Percentiles rank a stretch among this genome's conserved stretches.
These are phyloP conservation scores for Spatulosminthurus flaviceps DNA, from an alignment of 2,888 invertebrate species.

Conservation along the genomic window DNA sequence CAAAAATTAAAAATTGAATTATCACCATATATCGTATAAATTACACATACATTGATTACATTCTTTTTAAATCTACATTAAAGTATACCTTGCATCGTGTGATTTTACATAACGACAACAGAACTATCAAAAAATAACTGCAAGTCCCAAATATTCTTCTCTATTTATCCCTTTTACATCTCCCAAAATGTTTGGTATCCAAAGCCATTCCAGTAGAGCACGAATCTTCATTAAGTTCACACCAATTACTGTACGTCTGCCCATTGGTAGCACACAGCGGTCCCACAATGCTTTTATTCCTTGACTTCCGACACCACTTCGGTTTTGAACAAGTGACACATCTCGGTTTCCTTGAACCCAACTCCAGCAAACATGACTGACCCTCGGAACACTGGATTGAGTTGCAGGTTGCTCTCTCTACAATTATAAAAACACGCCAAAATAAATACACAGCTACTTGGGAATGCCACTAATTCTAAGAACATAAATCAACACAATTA, in stretches of 20 bases:
- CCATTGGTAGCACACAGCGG: conserved; percentile 69
- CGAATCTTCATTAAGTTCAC: conserved; percentile 80
- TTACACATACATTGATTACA: too few relatives aligned
- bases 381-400: conserved; percentile 75
- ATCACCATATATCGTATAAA: background rate
- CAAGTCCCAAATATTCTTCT: background rate
- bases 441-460: too few relatives aligned
- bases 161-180: conserved; percentile 67
- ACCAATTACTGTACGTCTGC: conserved; percentile 79
- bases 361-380: conserved; percentile 76
- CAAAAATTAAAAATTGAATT: background rate
- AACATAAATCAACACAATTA: too few relatives aligned
- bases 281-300: conserved; percentile 43
- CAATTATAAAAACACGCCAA: too few relatives aligned
- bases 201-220: conserved; percentile 78
- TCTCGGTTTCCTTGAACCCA: conserved; percentile 73
- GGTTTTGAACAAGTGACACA: conserved; percentile 73
- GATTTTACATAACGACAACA: too few relatives aligned
- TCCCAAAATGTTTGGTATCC: conserved; percentile 75
- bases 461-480: too few relatives aligned
- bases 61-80: too few relatives aligned
- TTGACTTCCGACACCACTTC: conserved; percentile 54
- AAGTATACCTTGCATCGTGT: too few relatives aligned
- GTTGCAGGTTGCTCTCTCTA: conserved; percentile 75
- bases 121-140: too few relatives aligned